Evolutionary conservation across 2,113 vertebrate species (phyloP), one percentile per base, ranked within the genome.

Genomic region (Strigops habroptila): DNA sequence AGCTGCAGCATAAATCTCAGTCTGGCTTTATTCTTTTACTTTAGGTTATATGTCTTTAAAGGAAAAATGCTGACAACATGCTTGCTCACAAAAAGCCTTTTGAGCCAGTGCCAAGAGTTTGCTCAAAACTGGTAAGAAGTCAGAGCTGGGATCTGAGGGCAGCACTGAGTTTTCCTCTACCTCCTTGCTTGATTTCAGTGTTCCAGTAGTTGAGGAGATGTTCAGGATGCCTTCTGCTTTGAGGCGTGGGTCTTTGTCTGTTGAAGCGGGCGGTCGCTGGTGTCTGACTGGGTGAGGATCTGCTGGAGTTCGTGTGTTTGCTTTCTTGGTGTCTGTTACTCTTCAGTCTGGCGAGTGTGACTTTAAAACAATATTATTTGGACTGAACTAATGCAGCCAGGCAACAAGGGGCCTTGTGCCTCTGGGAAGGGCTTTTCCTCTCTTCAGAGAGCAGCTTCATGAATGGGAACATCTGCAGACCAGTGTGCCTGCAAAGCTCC

Each of bases 11-110:
- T 94, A 91, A 97, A 94, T 94, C 93, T 90, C 71, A 44, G 6
- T 49, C 87, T 80, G 35, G 70, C 87, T 95, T 95, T 94, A 82
- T 95, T 95, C 84, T 92, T 91, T 93, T 91, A 82, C 80, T 93
- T 91, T 41, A 87, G 59, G 67, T 91, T 94, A 48, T 77, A 57
- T 63, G 84, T 90, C 89, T 95, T 95, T 80, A 93, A 96, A 85
- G 37, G 67, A 90, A 91, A 95, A 96, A 93, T 77, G 91, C 93
- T 93, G 93, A 97, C 84, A 91, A 65, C 84, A 53, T 48, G 62
- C 75, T 94, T 82, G 93, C 67, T 95, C 77, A 88, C 91, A 95
- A 67, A 89, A 91, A 86, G 52, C 63, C 84, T 85, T 95, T 92
- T 92, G 87, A 96, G 87, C 49, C 70, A 15, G 41, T 37, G 90